These are phyloP conservation scores for Hypomesus transpacificus DNA, from an alignment of 2,113 vertebrate genomes.

Conservation along the genomic window DNA sequence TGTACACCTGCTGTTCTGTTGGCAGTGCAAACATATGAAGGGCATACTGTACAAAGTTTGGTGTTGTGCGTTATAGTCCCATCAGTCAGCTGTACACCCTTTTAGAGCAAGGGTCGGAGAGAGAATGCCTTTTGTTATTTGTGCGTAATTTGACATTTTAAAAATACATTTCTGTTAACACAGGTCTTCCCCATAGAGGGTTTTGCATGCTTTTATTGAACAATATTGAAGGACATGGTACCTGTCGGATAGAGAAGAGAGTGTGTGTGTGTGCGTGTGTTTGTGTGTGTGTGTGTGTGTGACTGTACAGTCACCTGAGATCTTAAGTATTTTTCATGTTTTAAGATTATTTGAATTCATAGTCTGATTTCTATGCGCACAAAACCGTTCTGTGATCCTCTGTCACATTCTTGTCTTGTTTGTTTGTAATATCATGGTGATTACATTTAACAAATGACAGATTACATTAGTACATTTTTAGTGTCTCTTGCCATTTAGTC, in stretches of 20 bases:
- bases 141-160: background rate
- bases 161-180: background rate
- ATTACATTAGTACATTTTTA: background rate
- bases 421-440: background rate
- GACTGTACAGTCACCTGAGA: background rate
- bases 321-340: background rate
- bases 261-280: background rate
- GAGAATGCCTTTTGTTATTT: background rate
- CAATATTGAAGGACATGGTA: slow-evolving; percentile 1
- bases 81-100: too few relatives aligned
- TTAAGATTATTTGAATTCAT: background rate
- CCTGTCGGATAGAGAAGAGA: background rate
- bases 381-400: background rate
- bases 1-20: slow-evolving; percentile 37
- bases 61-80: too few relatives aligned
- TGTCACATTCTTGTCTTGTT: background rate
- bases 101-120: background rate
- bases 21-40: slow-evolving; percentile 1
- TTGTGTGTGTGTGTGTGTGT: background rate
- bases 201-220: slow-evolving; percentile 4
- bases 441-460: background rate
- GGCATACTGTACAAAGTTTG: slow-evolving; percentile 8
- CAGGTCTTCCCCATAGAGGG: background rate
- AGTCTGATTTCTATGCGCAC: background rate
- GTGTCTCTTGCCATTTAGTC: too few relatives aligned